Evolutionary conservation across 2,113 vertebrate species (phyloP).

Genomic region (Erythrocebus patas): DNA sequence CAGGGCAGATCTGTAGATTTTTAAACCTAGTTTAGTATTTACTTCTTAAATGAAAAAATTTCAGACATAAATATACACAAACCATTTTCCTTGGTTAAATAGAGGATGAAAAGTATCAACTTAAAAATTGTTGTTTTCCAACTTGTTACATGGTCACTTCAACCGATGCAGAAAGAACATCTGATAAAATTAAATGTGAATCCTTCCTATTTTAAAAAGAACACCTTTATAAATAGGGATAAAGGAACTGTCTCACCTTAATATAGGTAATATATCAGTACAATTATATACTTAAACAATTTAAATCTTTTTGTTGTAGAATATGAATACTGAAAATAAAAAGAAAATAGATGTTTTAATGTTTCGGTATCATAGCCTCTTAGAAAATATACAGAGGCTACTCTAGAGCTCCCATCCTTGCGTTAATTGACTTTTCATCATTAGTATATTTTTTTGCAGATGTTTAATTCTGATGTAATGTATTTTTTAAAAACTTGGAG

Average conservation of each 20-base stretch:
- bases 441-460: neutral
- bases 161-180: no score
- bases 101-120: neutral
- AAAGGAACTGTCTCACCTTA: no score
- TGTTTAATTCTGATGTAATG: slow-evolving; percentile 8
- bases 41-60: slow-evolving; percentile 16
- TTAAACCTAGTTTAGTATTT: neutral
- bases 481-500: neutral
- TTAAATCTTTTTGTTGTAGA: no score
- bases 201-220: no score
- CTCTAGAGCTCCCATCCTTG: neutral
- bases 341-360: neutral
- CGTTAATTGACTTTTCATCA: slow-evolving; percentile 20
- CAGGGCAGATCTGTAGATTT: neutral
- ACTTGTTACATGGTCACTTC: no score
- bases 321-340: no score
- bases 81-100: neutral
- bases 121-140: neutral
- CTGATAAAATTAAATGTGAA: no score
- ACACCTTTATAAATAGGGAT: no score
- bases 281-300: no score
- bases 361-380: neutral
- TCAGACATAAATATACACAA: neutral
- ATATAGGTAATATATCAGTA: no score
- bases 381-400: neutral